Conservation (phyloP, 1,140 invertebrate species). For the Sinonovacula constricta region DNA sequence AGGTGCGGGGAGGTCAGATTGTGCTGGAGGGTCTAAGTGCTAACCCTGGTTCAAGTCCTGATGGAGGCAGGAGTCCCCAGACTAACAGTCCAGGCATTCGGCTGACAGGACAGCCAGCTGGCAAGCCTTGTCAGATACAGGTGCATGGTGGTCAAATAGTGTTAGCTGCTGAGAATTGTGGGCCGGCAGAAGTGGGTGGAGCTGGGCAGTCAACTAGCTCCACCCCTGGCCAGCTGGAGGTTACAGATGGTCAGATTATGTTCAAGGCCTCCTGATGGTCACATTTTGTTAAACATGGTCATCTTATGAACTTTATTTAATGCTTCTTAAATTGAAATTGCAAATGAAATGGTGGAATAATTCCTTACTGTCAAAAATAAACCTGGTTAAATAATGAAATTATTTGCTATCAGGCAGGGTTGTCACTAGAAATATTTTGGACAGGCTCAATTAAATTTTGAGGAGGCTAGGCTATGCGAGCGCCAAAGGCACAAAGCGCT, state of each 20-base stretch:
- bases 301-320: too few relatives aligned
- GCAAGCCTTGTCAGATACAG: slow-evolving; percentile 35
- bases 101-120: neutral
- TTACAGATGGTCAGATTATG: slow-evolving; percentile 52
- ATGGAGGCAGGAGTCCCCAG: slow-evolving; percentile 33
- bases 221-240: slow-evolving; percentile 34
- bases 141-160: slow-evolving; percentile 64
- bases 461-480: too few relatives aligned
- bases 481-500: too few relatives aligned
- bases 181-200: neutral
- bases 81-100: slow-evolving; percentile 25
- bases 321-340: too few relatives aligned
- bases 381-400: too few relatives aligned
- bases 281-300: too few relatives aligned
- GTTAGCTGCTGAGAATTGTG: slow-evolving; percentile 35
- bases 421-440: too few relatives aligned
- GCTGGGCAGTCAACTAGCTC: neutral
- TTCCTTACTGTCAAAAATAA: too few relatives aligned
- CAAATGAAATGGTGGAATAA: too few relatives aligned
- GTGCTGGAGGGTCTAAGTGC: slow-evolving; percentile 45
- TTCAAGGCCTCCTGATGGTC: slow-evolving; percentile 47
- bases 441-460: too few relatives aligned
- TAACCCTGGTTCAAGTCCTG: slow-evolving; percentile 26
- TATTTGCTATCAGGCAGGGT: too few relatives aligned
- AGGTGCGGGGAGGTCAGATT: slow-evolving; percentile 49